These are phyloP conservation scores for Escarpia spicata DNA, from an alignment of 2,888 invertebrate species.

Conservation along the genomic window DNA sequence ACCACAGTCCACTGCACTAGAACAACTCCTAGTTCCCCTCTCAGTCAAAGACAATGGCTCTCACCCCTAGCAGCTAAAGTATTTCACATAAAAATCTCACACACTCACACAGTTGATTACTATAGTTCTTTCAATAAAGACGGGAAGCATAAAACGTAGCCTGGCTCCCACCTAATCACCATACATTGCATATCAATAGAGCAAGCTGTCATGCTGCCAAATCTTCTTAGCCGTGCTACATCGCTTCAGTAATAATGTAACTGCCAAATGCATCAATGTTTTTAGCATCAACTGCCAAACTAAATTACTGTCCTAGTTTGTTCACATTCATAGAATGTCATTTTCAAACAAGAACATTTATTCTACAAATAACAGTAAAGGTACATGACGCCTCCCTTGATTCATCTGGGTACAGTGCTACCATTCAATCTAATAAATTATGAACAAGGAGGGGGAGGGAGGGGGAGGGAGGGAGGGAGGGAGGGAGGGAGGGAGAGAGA, in stretches of 20 bases:
- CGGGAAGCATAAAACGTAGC: not conserved
- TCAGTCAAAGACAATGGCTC: not conserved
- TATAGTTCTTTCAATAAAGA: conserved; percentile 16
- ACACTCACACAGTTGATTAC: not conserved
- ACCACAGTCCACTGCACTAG: not conserved
- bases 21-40: not conserved
- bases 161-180: not conserved
- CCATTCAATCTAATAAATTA: too few relatives aligned
- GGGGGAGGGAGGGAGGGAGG: not conserved
- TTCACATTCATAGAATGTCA: not conserved
- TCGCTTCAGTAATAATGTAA: not conserved
- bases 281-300: not conserved
- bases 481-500: not conserved
- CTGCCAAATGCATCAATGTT: not conserved
- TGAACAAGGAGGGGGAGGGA: not conserved
- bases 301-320: not conserved
- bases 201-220: not conserved
- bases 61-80: not conserved
- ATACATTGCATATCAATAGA: not conserved
- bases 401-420: too few relatives aligned
- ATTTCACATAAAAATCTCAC: not conserved
- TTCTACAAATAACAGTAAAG: too few relatives aligned
- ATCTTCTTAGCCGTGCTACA: not conserved
- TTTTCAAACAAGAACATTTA: too few relatives aligned
- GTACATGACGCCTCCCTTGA: too few relatives aligned